Evolutionary conservation across 2,797 vertebrate species (phyloP).

Genomic region (Carcharodon carcharias): DNA sequence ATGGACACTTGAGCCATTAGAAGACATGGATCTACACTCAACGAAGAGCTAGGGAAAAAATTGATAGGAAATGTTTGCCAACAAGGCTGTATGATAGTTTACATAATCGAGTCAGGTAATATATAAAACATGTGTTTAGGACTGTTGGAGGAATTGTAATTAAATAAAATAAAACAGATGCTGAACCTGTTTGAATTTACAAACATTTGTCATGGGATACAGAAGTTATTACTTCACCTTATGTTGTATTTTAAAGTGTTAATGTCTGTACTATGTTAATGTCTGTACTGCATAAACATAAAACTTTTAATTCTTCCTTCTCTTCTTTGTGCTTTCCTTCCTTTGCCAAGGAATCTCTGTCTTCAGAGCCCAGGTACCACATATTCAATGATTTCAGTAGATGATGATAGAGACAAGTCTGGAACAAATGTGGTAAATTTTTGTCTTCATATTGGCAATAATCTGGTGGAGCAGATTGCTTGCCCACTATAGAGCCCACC

Average conservation of each 20-base stretch:
- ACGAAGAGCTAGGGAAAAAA: not conserved
- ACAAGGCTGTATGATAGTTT: not conserved
- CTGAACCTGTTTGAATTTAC: conserved; percentile 30
- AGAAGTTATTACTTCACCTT: conserved; percentile 1
- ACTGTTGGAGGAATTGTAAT: conserved; percentile 16
- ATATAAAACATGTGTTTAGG: conserved; percentile 19
- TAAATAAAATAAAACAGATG: conserved; percentile 29
- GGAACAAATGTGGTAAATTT: not conserved
- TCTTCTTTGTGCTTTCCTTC: conserved; percentile 23
- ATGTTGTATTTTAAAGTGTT: not conserved
- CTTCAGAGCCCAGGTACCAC: conserved; percentile 19
- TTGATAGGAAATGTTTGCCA: not conserved
- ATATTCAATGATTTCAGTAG: conserved; percentile 19
- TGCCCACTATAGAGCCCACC: not conserved
- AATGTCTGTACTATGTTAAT: not conserved
- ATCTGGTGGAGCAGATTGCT: not conserved
- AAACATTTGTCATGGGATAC: conserved; percentile 22
- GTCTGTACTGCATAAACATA: not conserved
- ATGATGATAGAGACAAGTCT: not conserved
- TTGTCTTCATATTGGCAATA: not conserved
- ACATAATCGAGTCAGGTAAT: conserved; percentile 19
- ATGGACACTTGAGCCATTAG: not conserved
- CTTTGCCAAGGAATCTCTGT: conserved; percentile 25
- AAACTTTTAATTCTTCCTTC: conserved; percentile 7
- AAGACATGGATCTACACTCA: not conserved